Conservation (phyloP, 2,113 vertebrate genomes). For the Bubo blakistoni region DNA sequence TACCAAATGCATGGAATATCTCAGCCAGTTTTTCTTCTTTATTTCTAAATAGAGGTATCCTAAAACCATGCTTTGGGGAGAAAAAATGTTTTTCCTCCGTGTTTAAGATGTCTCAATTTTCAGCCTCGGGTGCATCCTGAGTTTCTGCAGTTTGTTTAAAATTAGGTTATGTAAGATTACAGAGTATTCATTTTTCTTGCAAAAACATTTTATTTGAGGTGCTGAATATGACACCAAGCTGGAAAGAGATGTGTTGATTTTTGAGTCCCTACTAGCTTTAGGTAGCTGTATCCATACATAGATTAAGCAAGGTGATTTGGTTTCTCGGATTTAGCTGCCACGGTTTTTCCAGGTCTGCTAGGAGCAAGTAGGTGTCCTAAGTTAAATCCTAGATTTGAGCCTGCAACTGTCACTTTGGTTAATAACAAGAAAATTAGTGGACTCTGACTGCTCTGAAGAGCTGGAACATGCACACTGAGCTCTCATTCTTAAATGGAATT, state of each 20-base stretch:
- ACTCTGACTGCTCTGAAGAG: neutral
- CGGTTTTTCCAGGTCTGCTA: neutral
- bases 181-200: neutral
- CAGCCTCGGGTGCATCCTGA: neutral
- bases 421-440: neutral
- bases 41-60: neutral
- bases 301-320: neutral
- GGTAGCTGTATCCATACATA: neutral
- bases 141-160: neutral
- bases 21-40: neutral
- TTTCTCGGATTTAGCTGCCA: neutral
- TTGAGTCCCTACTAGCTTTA: neutral
- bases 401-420: neutral
- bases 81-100: fast-evolving
- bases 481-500: neutral
- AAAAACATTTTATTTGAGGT: neutral
- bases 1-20: neutral
- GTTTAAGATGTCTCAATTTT: neutral
- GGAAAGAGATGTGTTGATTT: neutral
- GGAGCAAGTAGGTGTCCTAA: neutral
- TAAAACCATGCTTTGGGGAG: neutral
- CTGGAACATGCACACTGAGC: neutral
- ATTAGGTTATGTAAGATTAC: neutral
- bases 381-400: neutral
- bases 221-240: neutral